phyloP scores from a whole-genome alignment of 2,797 vertebrate species.

The Myotis findleyi region DNA sequence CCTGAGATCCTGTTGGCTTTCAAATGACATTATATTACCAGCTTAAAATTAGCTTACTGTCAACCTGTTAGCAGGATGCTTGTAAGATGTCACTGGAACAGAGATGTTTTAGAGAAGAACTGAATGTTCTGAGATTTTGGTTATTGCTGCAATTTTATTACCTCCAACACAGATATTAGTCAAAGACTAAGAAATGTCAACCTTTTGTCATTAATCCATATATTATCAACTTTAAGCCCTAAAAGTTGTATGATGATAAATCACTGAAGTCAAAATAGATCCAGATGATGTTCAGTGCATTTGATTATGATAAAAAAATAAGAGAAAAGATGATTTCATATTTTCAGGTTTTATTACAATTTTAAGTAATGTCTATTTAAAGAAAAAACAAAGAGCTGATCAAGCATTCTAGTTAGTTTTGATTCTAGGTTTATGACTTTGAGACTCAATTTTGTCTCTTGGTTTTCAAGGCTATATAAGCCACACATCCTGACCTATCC shows the following conservation, averaged over 20 bases:
- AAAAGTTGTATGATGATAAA: slow-evolving; percentile 53
- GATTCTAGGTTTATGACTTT: background rate
- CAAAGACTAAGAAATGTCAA: slow-evolving; percentile 25
- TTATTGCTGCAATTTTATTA: background rate
- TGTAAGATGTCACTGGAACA: slow-evolving; percentile 24
- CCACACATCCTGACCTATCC: background rate
- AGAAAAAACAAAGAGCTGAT: background rate
- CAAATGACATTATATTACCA: background rate
- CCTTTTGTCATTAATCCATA: background rate
- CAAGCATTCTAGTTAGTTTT: background rate
- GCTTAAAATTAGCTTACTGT: slow-evolving; percentile 47
- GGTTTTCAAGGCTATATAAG: background rate
- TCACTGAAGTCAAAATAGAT: background rate
- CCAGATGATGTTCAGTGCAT: background rate
- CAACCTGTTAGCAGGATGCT: background rate
- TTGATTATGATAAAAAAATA: background rate
- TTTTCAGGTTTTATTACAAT: background rate
- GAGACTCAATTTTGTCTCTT: background rate
- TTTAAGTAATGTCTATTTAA: background rate
- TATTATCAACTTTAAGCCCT: slow-evolving; percentile 18
- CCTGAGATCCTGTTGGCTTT: slow-evolving; percentile 52
- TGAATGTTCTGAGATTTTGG: background rate
- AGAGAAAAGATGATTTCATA: background rate
- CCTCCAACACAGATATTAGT: slow-evolving; percentile 36
- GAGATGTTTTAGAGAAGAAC: background rate